Conservation (phyloP, 1,140 invertebrate species). For the Brachionus sp. region DNA sequence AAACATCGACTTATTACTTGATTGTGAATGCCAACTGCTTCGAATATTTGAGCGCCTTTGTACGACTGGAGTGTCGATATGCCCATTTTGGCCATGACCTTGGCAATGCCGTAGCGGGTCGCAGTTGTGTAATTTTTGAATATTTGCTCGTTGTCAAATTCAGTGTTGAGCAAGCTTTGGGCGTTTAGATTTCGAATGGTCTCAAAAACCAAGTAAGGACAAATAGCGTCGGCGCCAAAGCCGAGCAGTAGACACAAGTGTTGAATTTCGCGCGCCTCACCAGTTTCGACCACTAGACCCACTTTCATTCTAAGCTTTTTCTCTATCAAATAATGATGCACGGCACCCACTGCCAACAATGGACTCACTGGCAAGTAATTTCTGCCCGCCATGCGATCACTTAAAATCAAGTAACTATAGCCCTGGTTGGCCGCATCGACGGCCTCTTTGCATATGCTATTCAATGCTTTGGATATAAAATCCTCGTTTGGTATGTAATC, state of each 20-base stretch:
- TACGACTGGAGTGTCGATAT: slow-evolving; percentile 98
- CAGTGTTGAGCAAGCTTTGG: slow-evolving; percentile 73
- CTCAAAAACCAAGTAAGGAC: slow-evolving; percentile 94
- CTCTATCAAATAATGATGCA: slow-evolving; percentile 92
- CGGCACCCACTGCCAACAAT: slow-evolving; percentile 81
- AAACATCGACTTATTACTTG: slow-evolving; percentile 95
- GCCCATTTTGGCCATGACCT: slow-evolving; percentile 99
- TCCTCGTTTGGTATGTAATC: slow-evolving; percentile 67
- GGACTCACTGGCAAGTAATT: slow-evolving; percentile 66
- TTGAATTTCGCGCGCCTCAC: slow-evolving; percentile 88
- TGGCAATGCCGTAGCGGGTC: slow-evolving; percentile 61
- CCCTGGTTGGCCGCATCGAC: slow-evolving; percentile 70
- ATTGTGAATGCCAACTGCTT: slow-evolving; percentile 86
- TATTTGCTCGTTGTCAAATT: slow-evolving; percentile 76
- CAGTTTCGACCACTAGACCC: slow-evolving; percentile 84
- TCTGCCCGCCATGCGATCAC: slow-evolving; percentile 73
- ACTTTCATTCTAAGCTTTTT: slow-evolving; percentile 92
- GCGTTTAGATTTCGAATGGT: slow-evolving; percentile 74
- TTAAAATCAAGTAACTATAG: slow-evolving; percentile 82
- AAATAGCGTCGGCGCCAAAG: slow-evolving; percentile 94
- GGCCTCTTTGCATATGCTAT: slow-evolving; percentile 76
- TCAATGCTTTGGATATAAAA: slow-evolving; percentile 72
- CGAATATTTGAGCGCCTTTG: slow-evolving; percentile 98
- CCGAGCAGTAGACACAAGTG: slow-evolving; percentile 92
- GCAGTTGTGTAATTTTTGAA: slow-evolving; percentile 69